phyloP scores from a whole-genome alignment of 2,113 vertebrate genomes.

The Epinephelus fuscoguttatus region DNA sequence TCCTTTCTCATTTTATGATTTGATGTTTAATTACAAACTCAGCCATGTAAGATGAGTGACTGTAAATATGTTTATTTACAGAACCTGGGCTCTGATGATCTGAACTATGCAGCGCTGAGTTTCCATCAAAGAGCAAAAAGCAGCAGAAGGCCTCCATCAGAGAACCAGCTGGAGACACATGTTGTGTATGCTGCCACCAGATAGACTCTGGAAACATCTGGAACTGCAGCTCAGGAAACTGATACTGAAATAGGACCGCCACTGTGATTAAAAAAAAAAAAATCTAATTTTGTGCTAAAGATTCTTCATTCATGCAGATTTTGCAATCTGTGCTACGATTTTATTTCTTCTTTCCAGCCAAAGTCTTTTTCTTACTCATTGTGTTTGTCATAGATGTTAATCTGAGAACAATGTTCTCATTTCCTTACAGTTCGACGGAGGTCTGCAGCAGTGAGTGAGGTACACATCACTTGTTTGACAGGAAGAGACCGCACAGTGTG shows the following conservation, averaged over 20 bases:
- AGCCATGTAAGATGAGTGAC: background rate
- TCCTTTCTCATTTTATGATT: background rate
- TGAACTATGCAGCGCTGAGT: slow-evolving; percentile 19
- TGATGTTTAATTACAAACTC: background rate
- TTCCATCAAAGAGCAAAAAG: background rate
- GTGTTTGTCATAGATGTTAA: background rate
- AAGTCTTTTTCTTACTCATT: too few species aligned
- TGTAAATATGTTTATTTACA: background rate
- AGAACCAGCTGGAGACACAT: background rate
- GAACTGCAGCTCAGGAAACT: background rate
- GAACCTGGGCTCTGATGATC: background rate
- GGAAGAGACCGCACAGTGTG: slow-evolving; percentile 18
- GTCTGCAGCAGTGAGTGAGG: background rate
- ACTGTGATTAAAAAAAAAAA: too few species aligned
- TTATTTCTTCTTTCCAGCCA: too few species aligned
- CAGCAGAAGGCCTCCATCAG: background rate
- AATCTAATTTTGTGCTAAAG: too few species aligned
- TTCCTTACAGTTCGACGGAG: too few species aligned
- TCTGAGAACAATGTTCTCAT: too few species aligned
- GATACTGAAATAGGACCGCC: too few species aligned
- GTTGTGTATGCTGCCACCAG: slow-evolving; percentile 27
- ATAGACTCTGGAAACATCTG: slow-evolving; percentile 6
- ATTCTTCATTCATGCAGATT: too few species aligned
- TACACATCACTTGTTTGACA: background rate
- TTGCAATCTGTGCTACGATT: too few species aligned